Base-by-base conservation (phyloP, 2,888 invertebrate species). In the Pachycephus smyrnensis region DNA sequence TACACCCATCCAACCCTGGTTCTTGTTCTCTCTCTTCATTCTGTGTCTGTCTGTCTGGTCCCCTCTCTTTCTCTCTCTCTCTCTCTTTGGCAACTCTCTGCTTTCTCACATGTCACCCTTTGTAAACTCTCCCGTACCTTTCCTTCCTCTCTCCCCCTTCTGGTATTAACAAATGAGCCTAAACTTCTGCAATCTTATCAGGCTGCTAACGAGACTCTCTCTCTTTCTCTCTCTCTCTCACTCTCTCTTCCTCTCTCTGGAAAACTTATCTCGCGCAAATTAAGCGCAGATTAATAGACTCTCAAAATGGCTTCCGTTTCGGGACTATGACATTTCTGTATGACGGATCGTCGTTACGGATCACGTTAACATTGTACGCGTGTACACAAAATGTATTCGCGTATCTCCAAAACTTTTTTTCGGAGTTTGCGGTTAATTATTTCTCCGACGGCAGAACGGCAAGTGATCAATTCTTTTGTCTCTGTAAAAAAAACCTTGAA, bases 161-260 rank as follows among this genome's bases (percentile, higher is more conserved):
- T 30, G 23, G 74, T 74, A 74, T 74, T 74, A 74, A 74, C 36
- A 74, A 74, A 35, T 74, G 74, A 74, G 3, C 74, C 12, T 12
- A 74, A 74, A 35, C 36, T 74, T 74, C 37, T 74, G 15, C 12
- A n/a, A 35, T 36, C 33, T 74, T 74, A 74, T 36, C 74, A n/a
- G 12, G 6, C 32, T 23, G 31, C 31, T 71, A 71, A 71, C 71
- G 71, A 71, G 71, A 32, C 76, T 69, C 74, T 79, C 77, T 76
- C 77, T 36, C 76, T 55, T 30, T 32, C 73, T 33, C 37, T n/a
- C 40, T 15, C 9, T 33, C 35, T 32, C 68, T 55, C 4, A 68
- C 68, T 32, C n/a, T 30, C n/a, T 55, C n/a, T 76, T 32, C 15
- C n/a, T 55, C n/a, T 76, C 69, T 30, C 15, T n/a, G 36, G 23